A percentile compares a stretch with the other conserved stretches of the same genome.
Evolutionary conservation across 2,888 invertebrate genomes (phyloP).

Genomic region (Polietes domitor): DNA sequence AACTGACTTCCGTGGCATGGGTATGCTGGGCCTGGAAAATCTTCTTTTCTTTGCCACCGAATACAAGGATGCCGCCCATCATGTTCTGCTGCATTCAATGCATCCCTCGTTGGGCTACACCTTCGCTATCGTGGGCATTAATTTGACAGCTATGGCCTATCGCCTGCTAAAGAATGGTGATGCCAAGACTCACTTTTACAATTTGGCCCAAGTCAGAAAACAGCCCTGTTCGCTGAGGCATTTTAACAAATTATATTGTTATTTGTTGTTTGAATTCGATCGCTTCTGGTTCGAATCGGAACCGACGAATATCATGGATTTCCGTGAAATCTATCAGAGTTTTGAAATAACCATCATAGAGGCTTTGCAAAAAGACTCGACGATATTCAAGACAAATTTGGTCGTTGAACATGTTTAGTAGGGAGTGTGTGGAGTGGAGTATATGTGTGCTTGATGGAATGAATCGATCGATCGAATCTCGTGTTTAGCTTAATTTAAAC

Average conservation of each 20-base stretch:
- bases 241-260: slow-evolving; percentile 97
- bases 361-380: slow-evolving; percentile 86
- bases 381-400: slow-evolving; percentile 90
- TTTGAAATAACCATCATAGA: slow-evolving; percentile 89
- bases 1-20: slow-evolving; percentile 99
- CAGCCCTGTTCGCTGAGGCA: slow-evolving; percentile 86
- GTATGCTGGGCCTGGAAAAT: slow-evolving; percentile 95
- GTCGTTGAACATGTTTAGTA: slow-evolving; percentile 86
- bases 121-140: slow-evolving; percentile 96
- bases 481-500: no score
- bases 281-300: slow-evolving; percentile 95
- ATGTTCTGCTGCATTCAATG: slow-evolving; percentile 92
- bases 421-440: neutral
- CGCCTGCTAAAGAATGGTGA: slow-evolving; percentile 89
- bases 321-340: slow-evolving; percentile 91
- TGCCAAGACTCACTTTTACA: slow-evolving; percentile 95
- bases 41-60: slow-evolving; percentile 92
- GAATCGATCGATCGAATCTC: no score
- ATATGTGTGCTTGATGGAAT: no score
- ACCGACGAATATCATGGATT: slow-evolving; percentile 97
- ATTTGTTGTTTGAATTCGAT: slow-evolving; percentile 96
- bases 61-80: slow-evolving; percentile 89
- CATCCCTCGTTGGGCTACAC: slow-evolving; percentile 95
- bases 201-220: slow-evolving; percentile 83
- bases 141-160: slow-evolving; percentile 95